These are phyloP conservation scores for Heliocidaris tuberculata DNA, from an alignment of 35 echinoderm and acorn worm species.

Conservation along the genomic window DNA sequence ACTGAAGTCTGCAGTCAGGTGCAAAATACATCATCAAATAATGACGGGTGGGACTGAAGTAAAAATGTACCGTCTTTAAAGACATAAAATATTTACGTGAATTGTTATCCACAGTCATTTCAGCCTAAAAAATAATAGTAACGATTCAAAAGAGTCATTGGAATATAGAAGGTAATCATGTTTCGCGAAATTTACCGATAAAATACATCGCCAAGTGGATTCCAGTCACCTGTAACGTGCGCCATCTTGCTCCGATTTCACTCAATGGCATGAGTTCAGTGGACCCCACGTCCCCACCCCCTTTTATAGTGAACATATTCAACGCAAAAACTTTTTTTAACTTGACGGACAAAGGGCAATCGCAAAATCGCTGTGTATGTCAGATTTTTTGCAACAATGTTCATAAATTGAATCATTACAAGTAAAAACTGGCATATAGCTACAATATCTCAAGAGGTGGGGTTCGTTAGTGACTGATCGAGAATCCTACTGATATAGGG, in stretches of 20 bases:
- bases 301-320: not conserved
- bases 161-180: not conserved
- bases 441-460: too few species aligned
- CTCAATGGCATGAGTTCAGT: too few species aligned
- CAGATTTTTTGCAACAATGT: too few species aligned
- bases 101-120: not conserved
- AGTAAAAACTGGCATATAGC: too few species aligned
- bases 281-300: not conserved
- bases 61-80: not conserved
- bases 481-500: too few species aligned
- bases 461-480: too few species aligned
- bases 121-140: not conserved
- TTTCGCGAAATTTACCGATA: conserved; percentile 62
- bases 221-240: conserved; percentile 92
- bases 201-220: conserved; percentile 88
- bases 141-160: not conserved
- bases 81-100: not conserved
- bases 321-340: too few species aligned
- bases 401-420: too few species aligned
- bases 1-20: too few species aligned
- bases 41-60: not conserved
- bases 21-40: not conserved
- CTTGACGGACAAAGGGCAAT: too few species aligned
- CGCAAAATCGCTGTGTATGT: too few species aligned
- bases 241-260: conserved; percentile 60